Evolutionary conservation across 2,888 invertebrate genomes (phyloP).

Genomic region (Chymomyza amoena): DNA sequence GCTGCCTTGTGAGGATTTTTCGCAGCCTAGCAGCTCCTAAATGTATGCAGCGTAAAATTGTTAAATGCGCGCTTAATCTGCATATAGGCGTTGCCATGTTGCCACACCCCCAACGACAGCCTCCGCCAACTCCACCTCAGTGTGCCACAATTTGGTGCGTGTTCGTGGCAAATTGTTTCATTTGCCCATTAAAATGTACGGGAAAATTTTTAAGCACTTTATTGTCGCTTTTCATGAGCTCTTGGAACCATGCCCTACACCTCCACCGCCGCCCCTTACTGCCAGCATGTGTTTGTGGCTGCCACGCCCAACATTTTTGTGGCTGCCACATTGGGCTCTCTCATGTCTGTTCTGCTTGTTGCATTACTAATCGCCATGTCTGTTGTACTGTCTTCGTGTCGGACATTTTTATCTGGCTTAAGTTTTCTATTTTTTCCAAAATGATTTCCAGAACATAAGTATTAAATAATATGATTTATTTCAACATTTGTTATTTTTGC

Average conservation of each 20-base stretch:
- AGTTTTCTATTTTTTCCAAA: neutral
- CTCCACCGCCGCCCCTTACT: neutral
- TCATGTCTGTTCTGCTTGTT: neutral
- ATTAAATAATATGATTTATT: neutral
- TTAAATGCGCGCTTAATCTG: constrained; percentile 70
- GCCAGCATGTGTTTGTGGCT: neutral
- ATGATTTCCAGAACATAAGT: neutral
- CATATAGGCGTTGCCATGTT: constrained; percentile 39
- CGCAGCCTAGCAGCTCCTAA: constrained; percentile 44
- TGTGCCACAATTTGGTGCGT: constrained; percentile 1
- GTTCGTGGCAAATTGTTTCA: constrained; percentile 57
- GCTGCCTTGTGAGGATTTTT: neutral
- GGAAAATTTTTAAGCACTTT: constrained; percentile 64
- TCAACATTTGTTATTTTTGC: neutral
- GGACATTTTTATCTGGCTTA: neutral
- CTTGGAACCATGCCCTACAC: too few species aligned
- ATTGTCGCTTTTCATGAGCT: constrained; percentile 33
- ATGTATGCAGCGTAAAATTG: constrained; percentile 70
- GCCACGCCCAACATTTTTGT: neutral
- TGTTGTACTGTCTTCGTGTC: neutral
- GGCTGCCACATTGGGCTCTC: neutral
- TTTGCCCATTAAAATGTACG: constrained; percentile 67
- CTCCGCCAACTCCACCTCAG: neutral
- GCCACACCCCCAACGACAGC: neutral
- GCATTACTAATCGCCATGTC: neutral